Base-by-base conservation (phyloP, 2,113 vertebrate genomes). In the Danio rerio region DNA sequence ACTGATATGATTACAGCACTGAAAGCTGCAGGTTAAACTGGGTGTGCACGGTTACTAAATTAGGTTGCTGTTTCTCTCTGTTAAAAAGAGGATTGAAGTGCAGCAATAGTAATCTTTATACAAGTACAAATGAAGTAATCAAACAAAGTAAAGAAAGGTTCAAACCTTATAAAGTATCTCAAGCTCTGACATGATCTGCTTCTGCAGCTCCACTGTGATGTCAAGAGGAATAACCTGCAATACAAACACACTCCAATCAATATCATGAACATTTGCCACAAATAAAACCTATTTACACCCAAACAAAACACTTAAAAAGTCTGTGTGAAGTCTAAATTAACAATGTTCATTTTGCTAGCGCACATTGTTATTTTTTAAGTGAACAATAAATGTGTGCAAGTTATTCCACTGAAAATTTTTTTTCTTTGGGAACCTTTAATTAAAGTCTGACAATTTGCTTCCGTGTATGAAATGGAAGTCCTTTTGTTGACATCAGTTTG, bases 121-220 rank as follows among this genome's bases (percentile, higher is more conserved):
- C 9, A 77, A 45, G 65, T 18, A 50, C 20, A 75, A 4, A 50
- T 15, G 2, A 31, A 43, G 42, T 68, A 80, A 20, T 50, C 7
- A 73, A 5, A 31, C 10, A 53, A 3, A 3, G 15, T 15, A 71
- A 31, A 20, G 82, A 68, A 8, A 15, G 49, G 13, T 4, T 20
- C 71, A 65, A 59, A 99, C 98, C 97, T 99, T 99, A 89, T 99
- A 99, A 85, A 99, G 97, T 84, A 99, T 99, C 92, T 99, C 98
- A 90, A 99, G 91, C 88, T 99, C 98, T 0, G 98, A 99, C 97
- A 99, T 99, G 83, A 99, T 99, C 91, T 99, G 98, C 88, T 98
- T 99, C 92, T 99, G 98, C 84, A 99, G 93, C 59, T 99, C 98
- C 93, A 96, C 94, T 5, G 98, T 99, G 91, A 99, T 99, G 85